phyloP scores from a whole-genome alignment of 2,797 vertebrate genomes.

The Pterois miles region DNA sequence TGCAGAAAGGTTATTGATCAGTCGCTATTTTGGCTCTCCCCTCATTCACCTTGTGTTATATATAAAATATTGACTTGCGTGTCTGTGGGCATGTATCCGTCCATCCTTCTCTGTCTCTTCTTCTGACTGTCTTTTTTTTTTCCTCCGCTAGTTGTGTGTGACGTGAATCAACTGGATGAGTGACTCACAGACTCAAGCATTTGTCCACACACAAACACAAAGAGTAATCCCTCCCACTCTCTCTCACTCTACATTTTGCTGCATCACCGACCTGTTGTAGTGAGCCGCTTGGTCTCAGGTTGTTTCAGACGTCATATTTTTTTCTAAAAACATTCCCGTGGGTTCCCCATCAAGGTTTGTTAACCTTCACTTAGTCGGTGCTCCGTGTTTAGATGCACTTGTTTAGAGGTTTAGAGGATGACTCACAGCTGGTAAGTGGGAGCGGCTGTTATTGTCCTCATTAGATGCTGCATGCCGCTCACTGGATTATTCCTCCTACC shows the following conservation, averaged over 20 bases:
- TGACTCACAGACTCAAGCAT: conserved; percentile 53
- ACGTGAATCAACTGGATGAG: conserved; percentile 46
- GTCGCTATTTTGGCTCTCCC: background rate
- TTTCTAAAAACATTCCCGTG: conserved; percentile 4
- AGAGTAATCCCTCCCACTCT: conserved; percentile 42
- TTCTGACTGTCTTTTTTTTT: background rate
- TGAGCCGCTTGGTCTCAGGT: conserved; percentile 12
- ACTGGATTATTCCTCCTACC: conserved; percentile 39
- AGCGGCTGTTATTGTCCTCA: conserved; percentile 51
- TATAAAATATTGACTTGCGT: conserved; percentile 20
- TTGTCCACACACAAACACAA: conserved; percentile 18
- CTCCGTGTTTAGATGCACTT: conserved; percentile 61
- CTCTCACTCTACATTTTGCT: conserved; percentile 46
- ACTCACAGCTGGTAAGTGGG: conserved; percentile 70
- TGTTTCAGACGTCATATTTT: conserved; percentile 18
- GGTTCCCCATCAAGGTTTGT: conserved; percentile 30
- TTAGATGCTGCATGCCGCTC: conserved; percentile 47
- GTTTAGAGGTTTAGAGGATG: conserved; percentile 60
- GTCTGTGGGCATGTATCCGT: conserved; percentile 9
- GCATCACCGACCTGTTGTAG: conserved; percentile 53
- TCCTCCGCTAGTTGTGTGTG: conserved; percentile 22
- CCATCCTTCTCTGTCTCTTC: background rate
- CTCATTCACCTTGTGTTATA: background rate
- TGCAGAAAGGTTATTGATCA: conserved; percentile 17
- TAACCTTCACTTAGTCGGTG: conserved; percentile 40